Conservation (phyloP, 2,888 invertebrate species). For the Lycaena phlaeas region DNA sequence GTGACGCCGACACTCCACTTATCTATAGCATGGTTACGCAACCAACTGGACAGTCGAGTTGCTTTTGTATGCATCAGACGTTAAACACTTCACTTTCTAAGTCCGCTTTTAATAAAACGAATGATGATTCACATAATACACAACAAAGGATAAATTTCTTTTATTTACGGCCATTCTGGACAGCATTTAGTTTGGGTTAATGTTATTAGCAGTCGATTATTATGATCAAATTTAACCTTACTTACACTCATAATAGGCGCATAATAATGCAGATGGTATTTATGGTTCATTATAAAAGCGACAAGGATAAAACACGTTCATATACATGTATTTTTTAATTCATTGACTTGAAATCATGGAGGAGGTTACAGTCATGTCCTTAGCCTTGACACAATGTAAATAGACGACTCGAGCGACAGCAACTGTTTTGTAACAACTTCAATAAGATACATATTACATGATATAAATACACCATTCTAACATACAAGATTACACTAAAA, state of each 20-base stretch:
- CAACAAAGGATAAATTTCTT: slow-evolving; percentile 1
- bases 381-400: slow-evolving; percentile 37
- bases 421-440: not conserved
- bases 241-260: no score
- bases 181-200: no score
- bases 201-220: no score
- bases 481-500: no score
- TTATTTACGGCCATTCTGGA: no score
- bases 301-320: not conserved
- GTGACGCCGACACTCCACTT: slow-evolving; percentile 35
- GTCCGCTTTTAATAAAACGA: not conserved
- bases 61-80: slow-evolving; percentile 52
- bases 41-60: slow-evolving; percentile 36
- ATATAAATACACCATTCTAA: no score
- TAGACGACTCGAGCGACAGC: slow-evolving; percentile 17
- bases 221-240: no score
- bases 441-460: no score
- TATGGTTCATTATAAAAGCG: no score
- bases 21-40: slow-evolving; percentile 50
- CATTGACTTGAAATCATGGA: not conserved
- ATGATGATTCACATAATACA: slow-evolving; percentile 2
- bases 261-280: no score
- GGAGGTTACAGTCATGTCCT: slow-evolving; percentile 19
- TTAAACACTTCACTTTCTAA: slow-evolving; percentile 50
- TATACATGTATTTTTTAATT: not conserved